These are phyloP conservation scores for Novumbra hubbsi DNA, from an alignment of 2,797 vertebrate genomes.

Conservation along the genomic window DNA sequence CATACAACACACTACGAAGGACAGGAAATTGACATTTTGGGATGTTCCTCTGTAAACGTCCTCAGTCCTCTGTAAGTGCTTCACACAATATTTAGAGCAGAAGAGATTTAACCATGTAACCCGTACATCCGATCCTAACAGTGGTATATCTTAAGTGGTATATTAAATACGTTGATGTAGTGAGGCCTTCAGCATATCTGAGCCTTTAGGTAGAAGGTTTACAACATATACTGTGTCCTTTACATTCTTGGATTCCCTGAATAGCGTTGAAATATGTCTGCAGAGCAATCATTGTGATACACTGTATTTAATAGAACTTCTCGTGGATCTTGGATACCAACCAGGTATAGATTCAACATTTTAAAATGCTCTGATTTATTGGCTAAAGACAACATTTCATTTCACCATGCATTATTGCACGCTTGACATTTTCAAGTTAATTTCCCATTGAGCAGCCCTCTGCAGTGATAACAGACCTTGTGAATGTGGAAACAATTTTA, in stretches of 20 bases:
- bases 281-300: background rate
- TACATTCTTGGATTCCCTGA: background rate
- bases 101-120: background rate
- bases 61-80: background rate
- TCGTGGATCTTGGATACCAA: background rate
- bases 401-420: too few relatives aligned
- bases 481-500: background rate
- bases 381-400: too few relatives aligned
- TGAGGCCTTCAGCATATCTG: background rate
- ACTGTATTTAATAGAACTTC: background rate
- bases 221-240: background rate
- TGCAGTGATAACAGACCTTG: too few relatives aligned
- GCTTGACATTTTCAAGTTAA: too few relatives aligned
- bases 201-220: background rate
- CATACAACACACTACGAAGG: too few relatives aligned
- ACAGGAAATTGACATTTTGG: too few relatives aligned
- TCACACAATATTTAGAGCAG: background rate
- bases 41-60: background rate
- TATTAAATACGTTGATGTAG: background rate
- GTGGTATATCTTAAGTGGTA: background rate
- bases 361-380: too few relatives aligned
- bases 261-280: background rate
- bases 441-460: too few relatives aligned
- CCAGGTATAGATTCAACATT: background rate
- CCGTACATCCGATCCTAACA: background rate